Base-by-base conservation (phyloP, 53 echinoderm and acorn worm species). In the Mesocentrotus franciscanus region DNA sequence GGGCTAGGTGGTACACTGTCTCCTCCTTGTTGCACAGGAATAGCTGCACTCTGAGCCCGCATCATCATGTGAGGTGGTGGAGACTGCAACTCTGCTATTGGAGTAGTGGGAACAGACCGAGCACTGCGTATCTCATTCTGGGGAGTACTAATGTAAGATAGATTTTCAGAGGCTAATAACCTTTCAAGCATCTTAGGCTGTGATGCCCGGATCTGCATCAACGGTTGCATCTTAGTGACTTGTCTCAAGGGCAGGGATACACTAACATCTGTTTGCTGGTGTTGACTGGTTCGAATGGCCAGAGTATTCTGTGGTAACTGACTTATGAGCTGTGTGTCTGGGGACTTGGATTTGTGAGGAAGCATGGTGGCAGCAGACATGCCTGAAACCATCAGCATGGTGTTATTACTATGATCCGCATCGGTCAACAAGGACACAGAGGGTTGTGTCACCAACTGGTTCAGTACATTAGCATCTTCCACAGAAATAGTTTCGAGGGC, bases 1-100 rank as follows among this genome's bases (percentile, higher is more conserved):
- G 97, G 97, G 93, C 97, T 97, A 10, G 94, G 96, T 26, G 97
- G 96, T 26, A 97, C 90, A 42, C 95, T 97, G 62, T 95, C 97
- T n/a, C 85, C 89, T 32, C 95, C 87, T 68, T 87, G 95, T 24
- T 94, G 95, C 57, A 95, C 60, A 30, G 96, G 97, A 26, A 96
- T 85, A n/a, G 95, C 95, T 68, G 95, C 94, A 56, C 96, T 93
- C 76, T 97, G 95, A 10, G 97, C 96, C 24, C 96, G 92, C n/a
- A 79, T 90, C 56, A 94, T 94, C 66, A 92, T 89, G 75, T 92
- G 96, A 4, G 95, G 95, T 36, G 95, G 94, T 56, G 85, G 85
- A 33, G 94, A 94, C n/a, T 64, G 95, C 56, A 94, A 64, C 90
- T 89, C 87, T 68, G 62, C 78, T 87, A 93, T 90, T 56, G 96